Conservation (phyloP, 1,140 invertebrate species). For the Rhagoletis zephyria region DNA sequence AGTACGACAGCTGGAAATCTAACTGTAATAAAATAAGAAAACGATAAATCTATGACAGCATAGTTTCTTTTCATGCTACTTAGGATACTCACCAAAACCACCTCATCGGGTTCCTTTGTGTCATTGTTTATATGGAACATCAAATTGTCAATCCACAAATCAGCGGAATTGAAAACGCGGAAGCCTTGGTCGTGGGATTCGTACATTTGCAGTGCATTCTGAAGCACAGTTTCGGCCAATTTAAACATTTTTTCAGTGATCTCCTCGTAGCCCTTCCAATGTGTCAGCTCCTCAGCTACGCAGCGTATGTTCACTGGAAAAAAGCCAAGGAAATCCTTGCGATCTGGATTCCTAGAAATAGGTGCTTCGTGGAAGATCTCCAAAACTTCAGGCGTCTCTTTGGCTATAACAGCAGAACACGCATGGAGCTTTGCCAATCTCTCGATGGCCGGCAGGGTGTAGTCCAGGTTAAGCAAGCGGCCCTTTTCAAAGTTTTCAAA, state of each 20-base stretch:
- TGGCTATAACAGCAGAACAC: slow-evolving; percentile 72
- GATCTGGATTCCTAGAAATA: slow-evolving; percentile 70
- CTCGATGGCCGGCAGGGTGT: slow-evolving; percentile 71
- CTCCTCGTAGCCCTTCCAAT: slow-evolving; percentile 70
- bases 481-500: slow-evolving; percentile 69
- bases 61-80: not conserved
- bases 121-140: slow-evolving; percentile 77
- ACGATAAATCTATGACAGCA: not conserved
- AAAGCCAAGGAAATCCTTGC: slow-evolving; percentile 69
- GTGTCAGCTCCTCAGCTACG: slow-evolving; percentile 68
- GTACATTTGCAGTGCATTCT: slow-evolving; percentile 66
- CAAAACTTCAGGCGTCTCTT: slow-evolving; percentile 65
- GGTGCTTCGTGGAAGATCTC: slow-evolving; percentile 70
- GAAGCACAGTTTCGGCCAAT: slow-evolving; percentile 68
- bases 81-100: slow-evolving; percentile 75
- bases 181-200: slow-evolving; percentile 74
- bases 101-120: slow-evolving; percentile 74
- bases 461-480: slow-evolving; percentile 70
- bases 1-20: slow-evolving; percentile 77
- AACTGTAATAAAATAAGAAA: slow-evolving; percentile 72
- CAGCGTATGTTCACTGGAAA: slow-evolving; percentile 71
- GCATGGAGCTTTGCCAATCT: slow-evolving; percentile 77
- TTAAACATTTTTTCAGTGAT: slow-evolving; percentile 72
- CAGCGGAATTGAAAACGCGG: slow-evolving; percentile 79
- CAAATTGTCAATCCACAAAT: slow-evolving; percentile 80